phyloP scores from a whole-genome alignment of 2,797 vertebrate genomes.

The Myotis pilosus region DNA sequence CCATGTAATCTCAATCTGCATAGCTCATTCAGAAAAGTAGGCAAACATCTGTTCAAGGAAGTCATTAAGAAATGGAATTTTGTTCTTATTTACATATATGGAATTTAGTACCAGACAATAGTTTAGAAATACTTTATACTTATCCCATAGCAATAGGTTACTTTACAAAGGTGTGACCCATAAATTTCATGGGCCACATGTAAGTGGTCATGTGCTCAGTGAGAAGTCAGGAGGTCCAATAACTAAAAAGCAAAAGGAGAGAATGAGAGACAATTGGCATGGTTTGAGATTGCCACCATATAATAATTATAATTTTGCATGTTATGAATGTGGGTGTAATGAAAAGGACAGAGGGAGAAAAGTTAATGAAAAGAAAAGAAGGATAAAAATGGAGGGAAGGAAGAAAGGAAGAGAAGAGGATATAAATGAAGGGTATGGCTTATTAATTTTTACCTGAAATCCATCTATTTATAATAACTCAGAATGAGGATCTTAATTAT shows the following conservation, averaged over 20 bases:
- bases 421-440: neutral
- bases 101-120: neutral
- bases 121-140: neutral
- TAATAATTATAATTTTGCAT: neutral
- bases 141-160: neutral
- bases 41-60: constrained; percentile 1
- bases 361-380: neutral
- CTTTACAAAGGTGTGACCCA: neutral
- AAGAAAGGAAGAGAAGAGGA: neutral
- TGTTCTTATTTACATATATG: neutral
- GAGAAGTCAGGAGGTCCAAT: neutral
- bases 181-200: neutral
- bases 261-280: neutral
- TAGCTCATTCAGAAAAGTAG: neutral
- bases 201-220: neutral
- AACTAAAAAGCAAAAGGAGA: neutral
- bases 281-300: neutral
- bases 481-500: neutral
- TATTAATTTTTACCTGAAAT: neutral
- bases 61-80: neutral
- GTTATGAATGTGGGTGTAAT: neutral
- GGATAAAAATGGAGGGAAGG: neutral
- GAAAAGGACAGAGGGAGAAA: neutral
- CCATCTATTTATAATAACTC: neutral
- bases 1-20: neutral